Conservation (phyloP, 2,888 invertebrate species). For the Mystacides longicornis region DNA sequence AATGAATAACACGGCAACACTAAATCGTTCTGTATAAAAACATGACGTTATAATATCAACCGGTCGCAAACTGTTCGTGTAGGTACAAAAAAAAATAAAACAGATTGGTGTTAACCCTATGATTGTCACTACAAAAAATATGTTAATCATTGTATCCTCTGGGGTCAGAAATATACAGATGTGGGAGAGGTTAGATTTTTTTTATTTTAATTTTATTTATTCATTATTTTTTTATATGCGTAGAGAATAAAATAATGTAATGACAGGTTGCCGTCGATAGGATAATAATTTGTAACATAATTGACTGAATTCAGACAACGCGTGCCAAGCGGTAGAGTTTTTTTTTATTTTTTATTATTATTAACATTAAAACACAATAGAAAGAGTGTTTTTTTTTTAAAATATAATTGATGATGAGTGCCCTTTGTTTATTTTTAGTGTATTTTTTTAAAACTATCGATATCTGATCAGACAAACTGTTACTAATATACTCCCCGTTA, state of each 20-base stretch:
- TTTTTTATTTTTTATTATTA: conserved; percentile 6
- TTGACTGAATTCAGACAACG: conserved; percentile 20
- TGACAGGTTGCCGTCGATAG: conserved; percentile 25
- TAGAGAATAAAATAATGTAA: conserved; percentile 6
- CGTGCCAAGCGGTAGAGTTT: conserved; percentile 24
- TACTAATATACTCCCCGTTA: background rate
- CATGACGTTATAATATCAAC: too few relatives aligned
- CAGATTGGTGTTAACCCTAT: conserved; percentile 15
- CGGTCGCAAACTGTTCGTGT: too few relatives aligned
- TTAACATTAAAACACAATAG: background rate
- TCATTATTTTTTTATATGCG: background rate
- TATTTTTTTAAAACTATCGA: background rate
- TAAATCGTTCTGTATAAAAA: too few relatives aligned
- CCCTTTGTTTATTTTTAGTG: background rate
- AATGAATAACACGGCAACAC: too few relatives aligned
- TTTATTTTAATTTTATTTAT: background rate
- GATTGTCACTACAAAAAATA: conserved; percentile 17
- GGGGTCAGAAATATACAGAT: conserved; percentile 22
- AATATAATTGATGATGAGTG: background rate
- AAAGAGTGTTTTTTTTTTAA: background rate
- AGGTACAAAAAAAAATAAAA: background rate
- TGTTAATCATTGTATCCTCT: conserved; percentile 17
- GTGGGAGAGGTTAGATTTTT: conserved; percentile 19
- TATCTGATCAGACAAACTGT: background rate
- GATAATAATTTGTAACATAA: conserved; percentile 8